Base-by-base conservation (phyloP, 2,888 invertebrate species). In the Agrotis exclamationis region DNA sequence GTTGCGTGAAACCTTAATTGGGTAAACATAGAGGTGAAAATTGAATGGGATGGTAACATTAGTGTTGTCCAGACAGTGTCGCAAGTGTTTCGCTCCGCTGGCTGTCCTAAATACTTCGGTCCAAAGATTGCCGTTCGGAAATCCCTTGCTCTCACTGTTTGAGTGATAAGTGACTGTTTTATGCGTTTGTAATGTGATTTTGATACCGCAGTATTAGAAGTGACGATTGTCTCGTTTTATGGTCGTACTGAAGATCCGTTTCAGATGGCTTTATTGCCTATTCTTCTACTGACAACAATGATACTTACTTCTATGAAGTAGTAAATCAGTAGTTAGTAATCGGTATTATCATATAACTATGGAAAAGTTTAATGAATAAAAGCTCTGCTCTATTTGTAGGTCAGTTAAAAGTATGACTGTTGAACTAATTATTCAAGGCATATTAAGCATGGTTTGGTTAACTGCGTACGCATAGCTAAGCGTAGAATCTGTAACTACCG, bases 51-150 rank as follows among this genome's bases (percentile, higher is more conserved):
- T 62, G 71, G 45, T 18, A 59, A 76, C 45, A 58, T 70, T 51
- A 77, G 70, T 74, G 75, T 62, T 85, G 86, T 87, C 88, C 84
- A 88, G 83, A 79, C 72, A 53, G 84, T 93, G 90, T 89, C 88
- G 90, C 87, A 91, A 93, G 79, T 76, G 87, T 85, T 82, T 84
- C 88, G 92, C 88, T 91, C 84, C 87, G 90, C 87, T 89, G 88
- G 86, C 50, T 93, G 94, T 88, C 91, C 94, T 89, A 92, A 93
- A 94, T 94, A 93, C 90, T 88, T 84, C 79, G 83, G 85, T 87
- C 82, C 85, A 88, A 89, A 91, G 90, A 91, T 86, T 92, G 89
- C 85, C 83, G 82, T 89, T 91, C 87, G 86, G 88, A 90, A 90
- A 90, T 88, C 88, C 86, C 85, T 79, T 82, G 74, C 84, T 85